Conservation (phyloP, 1,140 invertebrate species). For the Penaeus vannamei region DNA sequence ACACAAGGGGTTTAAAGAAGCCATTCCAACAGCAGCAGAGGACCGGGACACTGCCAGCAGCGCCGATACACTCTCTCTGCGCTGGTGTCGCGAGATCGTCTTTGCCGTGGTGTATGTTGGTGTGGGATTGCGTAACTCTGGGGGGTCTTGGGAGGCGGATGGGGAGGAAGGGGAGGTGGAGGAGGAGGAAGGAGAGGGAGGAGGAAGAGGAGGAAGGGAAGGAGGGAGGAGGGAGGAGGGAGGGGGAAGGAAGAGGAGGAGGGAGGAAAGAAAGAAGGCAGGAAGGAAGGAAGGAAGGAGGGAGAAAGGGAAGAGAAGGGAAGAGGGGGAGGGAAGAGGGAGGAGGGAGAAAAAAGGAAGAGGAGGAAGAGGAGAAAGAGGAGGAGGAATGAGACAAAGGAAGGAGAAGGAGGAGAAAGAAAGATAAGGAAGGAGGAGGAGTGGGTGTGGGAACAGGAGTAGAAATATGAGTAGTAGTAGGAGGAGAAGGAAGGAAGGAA, state of each 20-base stretch:
- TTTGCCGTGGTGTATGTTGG: too few species aligned
- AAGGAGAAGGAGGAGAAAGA: constrained; percentile 11
- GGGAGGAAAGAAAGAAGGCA: constrained; percentile 13
- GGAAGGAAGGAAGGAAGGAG: constrained; percentile 21
- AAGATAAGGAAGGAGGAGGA: background rate
- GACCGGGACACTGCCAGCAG: too few species aligned
- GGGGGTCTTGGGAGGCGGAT: background rate
- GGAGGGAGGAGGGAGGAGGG: background rate
- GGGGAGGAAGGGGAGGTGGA: constrained; percentile 4
- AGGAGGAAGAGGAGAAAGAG: background rate
- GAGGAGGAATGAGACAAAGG: constrained; percentile 14
- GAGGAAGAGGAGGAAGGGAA: background rate
- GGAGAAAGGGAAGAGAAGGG: constrained; percentile 1
- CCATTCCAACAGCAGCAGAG: too few species aligned
- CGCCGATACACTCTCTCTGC: too few species aligned
- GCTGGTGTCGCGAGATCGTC: too few species aligned
- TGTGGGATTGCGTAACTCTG: too few species aligned
- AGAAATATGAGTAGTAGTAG: background rate
- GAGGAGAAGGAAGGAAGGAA: background rate
- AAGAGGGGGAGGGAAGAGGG: background rate
- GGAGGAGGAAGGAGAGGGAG: background rate
- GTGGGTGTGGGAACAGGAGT: background rate
- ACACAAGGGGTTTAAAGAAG: background rate
- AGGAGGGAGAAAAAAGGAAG: background rate
- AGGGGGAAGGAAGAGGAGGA: background rate